phyloP scores from a whole-genome alignment of 2,797 vertebrate species.

The Myiothlypis chrysogaster region DNA sequence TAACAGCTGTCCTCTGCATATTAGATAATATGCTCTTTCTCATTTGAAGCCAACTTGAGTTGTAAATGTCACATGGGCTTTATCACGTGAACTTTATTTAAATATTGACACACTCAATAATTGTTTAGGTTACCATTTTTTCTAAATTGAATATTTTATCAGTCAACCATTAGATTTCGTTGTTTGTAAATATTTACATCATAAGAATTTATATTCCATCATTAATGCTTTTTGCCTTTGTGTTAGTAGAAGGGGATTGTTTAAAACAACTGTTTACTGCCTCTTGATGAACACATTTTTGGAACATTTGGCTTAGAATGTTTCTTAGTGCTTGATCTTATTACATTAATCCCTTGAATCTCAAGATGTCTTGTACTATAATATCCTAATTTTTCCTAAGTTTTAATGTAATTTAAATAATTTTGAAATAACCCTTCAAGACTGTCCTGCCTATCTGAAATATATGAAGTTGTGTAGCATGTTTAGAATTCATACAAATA shows the following conservation, averaged over 20 bases:
- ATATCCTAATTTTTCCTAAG: not conserved
- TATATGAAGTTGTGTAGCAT: not conserved
- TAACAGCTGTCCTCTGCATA: not conserved
- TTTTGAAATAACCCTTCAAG: not conserved
- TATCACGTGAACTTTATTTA: not conserved
- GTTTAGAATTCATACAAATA: not conserved
- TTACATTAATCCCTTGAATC: not conserved
- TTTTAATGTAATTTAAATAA: not conserved
- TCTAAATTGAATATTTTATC: not conserved
- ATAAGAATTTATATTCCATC: not conserved
- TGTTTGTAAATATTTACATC: not conserved
- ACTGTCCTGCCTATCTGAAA: not conserved
- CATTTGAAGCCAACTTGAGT: not conserved
- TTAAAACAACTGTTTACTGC: not conserved
- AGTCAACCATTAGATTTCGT: not conserved
- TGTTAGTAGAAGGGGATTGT: not conserved
- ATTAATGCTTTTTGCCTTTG: not conserved
- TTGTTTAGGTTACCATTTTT: not conserved
- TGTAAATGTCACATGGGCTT: not conserved
- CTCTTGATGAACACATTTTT: not conserved
- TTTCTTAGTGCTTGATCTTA: not conserved
- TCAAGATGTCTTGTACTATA: not conserved
- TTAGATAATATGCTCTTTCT: not conserved
- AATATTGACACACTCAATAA: not conserved
- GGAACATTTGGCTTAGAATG: not conserved